Evolutionary conservation across 2,888 invertebrate genomes (phyloP).

Genomic region (Agriopis leucophaearia): DNA sequence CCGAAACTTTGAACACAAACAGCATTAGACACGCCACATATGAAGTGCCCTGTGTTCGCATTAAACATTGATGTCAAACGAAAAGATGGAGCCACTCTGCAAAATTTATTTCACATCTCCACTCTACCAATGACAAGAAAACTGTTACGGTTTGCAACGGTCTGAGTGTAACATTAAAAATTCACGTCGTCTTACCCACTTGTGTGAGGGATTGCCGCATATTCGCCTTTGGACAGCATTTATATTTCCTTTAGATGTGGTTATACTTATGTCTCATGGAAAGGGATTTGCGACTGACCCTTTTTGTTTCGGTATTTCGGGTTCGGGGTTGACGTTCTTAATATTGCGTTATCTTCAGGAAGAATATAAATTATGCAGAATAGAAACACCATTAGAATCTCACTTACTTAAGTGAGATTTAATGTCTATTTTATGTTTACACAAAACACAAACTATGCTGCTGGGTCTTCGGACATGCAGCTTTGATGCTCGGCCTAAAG

Average conservation of each 20-base stretch:
- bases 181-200: constrained; percentile 85
- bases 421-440: too few relatives aligned
- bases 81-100: constrained; percentile 87
- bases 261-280: constrained; percentile 68
- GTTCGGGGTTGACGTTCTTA: constrained; percentile 30
- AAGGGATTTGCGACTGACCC: constrained; percentile 60
- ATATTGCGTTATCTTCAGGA: constrained; percentile 16
- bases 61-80: constrained; percentile 85
- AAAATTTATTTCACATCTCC: constrained; percentile 86
- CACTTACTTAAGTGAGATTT: too few relatives aligned
- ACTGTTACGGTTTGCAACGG: constrained; percentile 87
- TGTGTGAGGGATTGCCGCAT: constrained; percentile 86
- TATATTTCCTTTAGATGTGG: constrained; percentile 83
- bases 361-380: constrained; percentile 8
- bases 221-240: constrained; percentile 85
- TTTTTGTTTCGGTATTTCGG: constrained; percentile 51
- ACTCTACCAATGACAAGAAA: constrained; percentile 86
- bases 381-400: too few relatives aligned
- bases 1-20: constrained; percentile 73
- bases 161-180: constrained; percentile 87
- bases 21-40: constrained; percentile 80
- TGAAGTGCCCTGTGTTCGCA: constrained; percentile 80
- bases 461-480: too few relatives aligned
- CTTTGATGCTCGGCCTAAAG: too few relatives aligned
- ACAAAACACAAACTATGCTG: too few relatives aligned